phyloP scores from a whole-genome alignment of 2,113 vertebrate species.

The Ploceus nigricollis region DNA sequence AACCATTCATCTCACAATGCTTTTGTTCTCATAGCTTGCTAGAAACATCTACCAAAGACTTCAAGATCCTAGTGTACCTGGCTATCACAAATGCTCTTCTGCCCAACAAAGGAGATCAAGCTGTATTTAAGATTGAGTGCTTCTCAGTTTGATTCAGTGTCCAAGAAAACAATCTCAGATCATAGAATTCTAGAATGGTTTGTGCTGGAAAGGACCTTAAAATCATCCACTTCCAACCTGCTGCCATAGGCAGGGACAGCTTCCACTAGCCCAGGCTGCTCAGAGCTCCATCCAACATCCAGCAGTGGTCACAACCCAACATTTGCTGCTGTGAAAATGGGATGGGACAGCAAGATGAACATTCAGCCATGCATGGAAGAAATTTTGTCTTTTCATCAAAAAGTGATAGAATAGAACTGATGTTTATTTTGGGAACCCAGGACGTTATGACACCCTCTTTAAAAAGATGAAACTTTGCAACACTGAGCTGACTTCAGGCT shows the following conservation, averaged over 20 bases:
- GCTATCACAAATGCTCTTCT: neutral
- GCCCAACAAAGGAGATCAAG: neutral
- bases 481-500: neutral
- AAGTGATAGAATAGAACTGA: neutral
- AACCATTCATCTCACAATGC: neutral
- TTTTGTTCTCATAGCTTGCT: neutral
- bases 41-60: neutral
- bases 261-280: neutral
- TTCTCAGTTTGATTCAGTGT: neutral
- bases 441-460: neutral
- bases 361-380: neutral
- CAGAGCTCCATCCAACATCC: neutral
- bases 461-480: neutral
- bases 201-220: neutral
- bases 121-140: neutral
- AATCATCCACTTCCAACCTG: neutral
- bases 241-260: neutral
- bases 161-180: neutral
- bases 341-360: neutral
- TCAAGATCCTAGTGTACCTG: neutral
- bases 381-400: neutral
- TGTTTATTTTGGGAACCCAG: neutral
- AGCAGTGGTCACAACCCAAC: neutral
- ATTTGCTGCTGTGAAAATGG: neutral
- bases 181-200: neutral